Conservation (phyloP, 2,888 invertebrate species). For the Dyspetes luteomarginatus region DNA sequence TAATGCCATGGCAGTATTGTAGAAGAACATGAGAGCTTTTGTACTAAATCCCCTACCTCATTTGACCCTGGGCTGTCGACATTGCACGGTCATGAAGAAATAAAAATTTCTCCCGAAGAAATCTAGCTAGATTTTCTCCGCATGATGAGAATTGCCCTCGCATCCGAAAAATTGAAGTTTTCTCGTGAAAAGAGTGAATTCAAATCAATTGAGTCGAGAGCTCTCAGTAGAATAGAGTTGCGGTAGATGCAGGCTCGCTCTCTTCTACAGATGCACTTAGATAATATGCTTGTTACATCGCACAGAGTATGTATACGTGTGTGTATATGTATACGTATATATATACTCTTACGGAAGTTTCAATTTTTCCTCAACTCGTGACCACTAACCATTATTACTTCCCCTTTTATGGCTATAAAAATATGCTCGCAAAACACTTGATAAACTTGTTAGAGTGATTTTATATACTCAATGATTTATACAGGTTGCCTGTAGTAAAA, state of each 20-base stretch:
- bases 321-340: too few species aligned
- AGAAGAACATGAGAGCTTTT: constrained; percentile 23
- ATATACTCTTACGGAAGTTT: not conserved
- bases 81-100: constrained; percentile 60
- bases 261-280: not conserved
- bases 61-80: constrained; percentile 29
- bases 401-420: not conserved
- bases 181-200: not conserved
- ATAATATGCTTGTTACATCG: not conserved
- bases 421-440: not conserved
- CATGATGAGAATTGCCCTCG: constrained; percentile 20
- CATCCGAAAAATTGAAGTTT: not conserved
- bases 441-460: constrained; percentile 11
- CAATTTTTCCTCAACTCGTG: not conserved
- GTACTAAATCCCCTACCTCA: constrained; percentile 19
- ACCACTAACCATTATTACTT: not conserved
- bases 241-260: not conserved
- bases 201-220: constrained; percentile 25
- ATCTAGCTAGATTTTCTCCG: constrained; percentile 29
- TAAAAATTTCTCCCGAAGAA: constrained; percentile 52
- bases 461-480: not conserved
- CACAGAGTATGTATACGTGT: not conserved
- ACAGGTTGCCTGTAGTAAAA: too few species aligned
- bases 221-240: not conserved
- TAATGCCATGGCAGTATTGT: constrained; percentile 60